Percentiles rank a stretch among this genome's conserved stretches.
Conservation (phyloP, 2,113 vertebrate species). For the Lasiurus borealis region DNA sequence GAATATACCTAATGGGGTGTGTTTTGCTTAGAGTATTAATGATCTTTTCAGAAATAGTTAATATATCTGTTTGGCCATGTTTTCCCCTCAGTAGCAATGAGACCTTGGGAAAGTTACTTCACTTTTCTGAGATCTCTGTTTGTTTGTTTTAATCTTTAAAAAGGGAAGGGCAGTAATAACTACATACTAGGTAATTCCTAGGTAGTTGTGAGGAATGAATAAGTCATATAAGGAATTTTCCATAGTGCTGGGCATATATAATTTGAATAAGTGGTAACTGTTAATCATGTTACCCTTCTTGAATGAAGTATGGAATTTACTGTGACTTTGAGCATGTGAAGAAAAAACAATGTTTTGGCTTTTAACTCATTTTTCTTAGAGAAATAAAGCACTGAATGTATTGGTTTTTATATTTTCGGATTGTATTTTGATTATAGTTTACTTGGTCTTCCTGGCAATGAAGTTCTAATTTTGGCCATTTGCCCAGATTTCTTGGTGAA, state of each 20-base stretch:
- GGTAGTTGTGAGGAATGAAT: slow-evolving; percentile 19
- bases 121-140: background rate
- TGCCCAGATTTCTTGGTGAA: slow-evolving; percentile 39
- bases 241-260: background rate
- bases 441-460: background rate
- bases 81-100: background rate
- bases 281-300: slow-evolving; percentile 40
- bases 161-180: background rate
- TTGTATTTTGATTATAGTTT: slow-evolving; percentile 42
- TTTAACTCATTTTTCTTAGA: slow-evolving; percentile 43
- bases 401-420: background rate
- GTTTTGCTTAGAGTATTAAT: slow-evolving; percentile 24
- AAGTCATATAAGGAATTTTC: slow-evolving; percentile 5
- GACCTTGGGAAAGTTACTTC: background rate
- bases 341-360: background rate
- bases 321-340: slow-evolving; percentile 36
- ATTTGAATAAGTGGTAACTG: background rate
- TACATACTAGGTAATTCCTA: background rate
- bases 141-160: background rate
- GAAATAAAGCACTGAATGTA: background rate
- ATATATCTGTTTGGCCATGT: background rate
- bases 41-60: slow-evolving; percentile 31
- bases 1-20: background rate
- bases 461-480: slow-evolving; percentile 42
- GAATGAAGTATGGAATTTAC: slow-evolving; percentile 40